These are phyloP conservation scores for Thymelicus lineola DNA, from an alignment of 2,888 invertebrate species.

Conservation along the genomic window DNA sequence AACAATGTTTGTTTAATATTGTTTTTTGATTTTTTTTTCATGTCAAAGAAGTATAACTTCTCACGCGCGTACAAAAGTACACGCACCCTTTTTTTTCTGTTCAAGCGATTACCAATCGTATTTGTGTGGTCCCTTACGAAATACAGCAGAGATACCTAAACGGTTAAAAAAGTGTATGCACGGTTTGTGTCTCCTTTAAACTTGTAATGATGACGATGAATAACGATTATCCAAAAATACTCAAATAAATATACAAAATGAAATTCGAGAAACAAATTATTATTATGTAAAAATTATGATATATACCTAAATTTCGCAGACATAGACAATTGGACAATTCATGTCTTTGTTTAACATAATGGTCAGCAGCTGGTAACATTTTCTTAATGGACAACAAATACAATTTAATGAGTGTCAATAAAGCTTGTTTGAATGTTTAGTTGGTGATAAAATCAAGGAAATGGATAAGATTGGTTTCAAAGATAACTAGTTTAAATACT, in stretches of 20 bases:
- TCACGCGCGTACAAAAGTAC: no score
- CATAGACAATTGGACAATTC: not conserved
- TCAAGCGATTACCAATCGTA: conserved; percentile 37
- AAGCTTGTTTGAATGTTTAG: conserved; percentile 10
- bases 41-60: no score
- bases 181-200: not conserved
- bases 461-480: conserved; percentile 10
- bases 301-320: not conserved
- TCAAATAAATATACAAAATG: not conserved
- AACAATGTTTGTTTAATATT: no score
- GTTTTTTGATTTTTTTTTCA: no score
- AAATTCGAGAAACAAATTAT: not conserved
- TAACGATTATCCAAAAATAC: no score
- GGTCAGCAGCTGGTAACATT: conserved; percentile 8
- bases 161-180: not conserved
- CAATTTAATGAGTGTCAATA: conserved; percentile 7
- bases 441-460: conserved; percentile 14
- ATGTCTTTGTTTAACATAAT: not conserved
- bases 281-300: not conserved
- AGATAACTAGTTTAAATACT: conserved; percentile 9
- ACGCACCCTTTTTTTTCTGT: no score
- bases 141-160: no score
- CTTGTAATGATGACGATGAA: no score
- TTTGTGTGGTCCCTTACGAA: conserved; percentile 31
- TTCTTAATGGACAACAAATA: conserved; percentile 9